Evolutionary conservation across 2,888 invertebrate genomes (phyloP).

Genomic region (Flexamia atlantica): DNA sequence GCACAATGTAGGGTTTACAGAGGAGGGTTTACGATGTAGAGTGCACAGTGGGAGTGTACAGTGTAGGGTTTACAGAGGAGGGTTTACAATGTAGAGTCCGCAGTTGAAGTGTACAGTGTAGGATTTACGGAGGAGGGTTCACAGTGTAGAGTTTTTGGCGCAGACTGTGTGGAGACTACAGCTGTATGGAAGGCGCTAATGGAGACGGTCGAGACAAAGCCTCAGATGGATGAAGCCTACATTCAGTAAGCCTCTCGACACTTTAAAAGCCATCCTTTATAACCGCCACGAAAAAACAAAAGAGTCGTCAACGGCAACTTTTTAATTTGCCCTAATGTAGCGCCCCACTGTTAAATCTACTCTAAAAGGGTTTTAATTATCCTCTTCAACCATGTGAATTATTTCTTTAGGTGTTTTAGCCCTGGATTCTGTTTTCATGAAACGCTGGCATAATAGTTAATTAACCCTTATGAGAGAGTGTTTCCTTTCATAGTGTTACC

Average conservation of each 20-base stretch:
- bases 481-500: neutral
- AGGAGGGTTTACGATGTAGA: no score
- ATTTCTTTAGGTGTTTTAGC: conserved; percentile 20
- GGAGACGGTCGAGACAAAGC: conserved; percentile 23
- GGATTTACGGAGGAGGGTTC: no score
- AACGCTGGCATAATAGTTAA: neutral
- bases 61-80: no score
- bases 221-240: conserved; percentile 42
- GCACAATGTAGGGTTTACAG: no score
- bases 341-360: conserved; percentile 12
- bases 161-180: no score
- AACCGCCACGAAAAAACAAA: conserved; percentile 20
- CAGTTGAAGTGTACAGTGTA: neutral
- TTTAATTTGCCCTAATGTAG: conserved; percentile 44
- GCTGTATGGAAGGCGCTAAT: conserved; percentile 27
- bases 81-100: neutral
- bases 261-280: conserved; percentile 56
- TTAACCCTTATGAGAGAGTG: neutral
- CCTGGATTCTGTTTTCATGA: neutral
- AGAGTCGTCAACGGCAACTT: conserved; percentile 8
- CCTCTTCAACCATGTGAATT: conserved; percentile 25
- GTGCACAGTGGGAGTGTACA: no score
- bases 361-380: conserved; percentile 33
- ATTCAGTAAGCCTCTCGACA: conserved; percentile 48
- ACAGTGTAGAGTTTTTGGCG: neutral